Evolutionary conservation across 2,797 vertebrate species (phyloP).

Genomic region (Alauda arvensis): DNA sequence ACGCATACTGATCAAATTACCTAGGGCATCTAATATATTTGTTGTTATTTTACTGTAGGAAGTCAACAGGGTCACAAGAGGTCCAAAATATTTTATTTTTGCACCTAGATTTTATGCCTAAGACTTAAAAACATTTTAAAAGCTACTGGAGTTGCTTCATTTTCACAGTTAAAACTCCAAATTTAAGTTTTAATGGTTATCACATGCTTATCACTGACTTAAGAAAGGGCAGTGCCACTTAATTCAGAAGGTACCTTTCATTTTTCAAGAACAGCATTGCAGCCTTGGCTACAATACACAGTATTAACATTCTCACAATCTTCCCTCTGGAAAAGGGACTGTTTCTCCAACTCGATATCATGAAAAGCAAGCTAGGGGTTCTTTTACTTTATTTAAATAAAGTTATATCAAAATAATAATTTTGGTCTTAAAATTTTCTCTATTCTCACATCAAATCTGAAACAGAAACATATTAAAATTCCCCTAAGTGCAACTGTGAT

Average conservation of each 20-base stretch:
- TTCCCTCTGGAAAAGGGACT: background rate
- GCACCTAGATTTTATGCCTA: background rate
- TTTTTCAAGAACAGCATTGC: background rate
- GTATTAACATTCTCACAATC: background rate
- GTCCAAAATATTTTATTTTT: background rate
- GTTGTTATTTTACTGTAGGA: background rate
- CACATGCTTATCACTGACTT: background rate
- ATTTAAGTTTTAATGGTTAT: background rate
- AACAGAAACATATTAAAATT: background rate
- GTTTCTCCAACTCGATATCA: background rate
- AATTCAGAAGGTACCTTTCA: background rate
- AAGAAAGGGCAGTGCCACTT: background rate
- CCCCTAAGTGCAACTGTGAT: background rate
- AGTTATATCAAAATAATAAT: background rate
- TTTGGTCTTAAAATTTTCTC: background rate
- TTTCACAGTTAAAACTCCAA: background rate
- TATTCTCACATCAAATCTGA: background rate
- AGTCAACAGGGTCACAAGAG: background rate
- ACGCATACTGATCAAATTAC: constrained; percentile 54
- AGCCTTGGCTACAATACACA: background rate
- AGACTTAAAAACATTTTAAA: constrained; percentile 4
- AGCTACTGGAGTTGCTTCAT: background rate
- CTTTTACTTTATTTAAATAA: background rate
- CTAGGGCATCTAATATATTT: constrained; percentile 30
- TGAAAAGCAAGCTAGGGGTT: background rate